Evolutionary conservation across 2,888 invertebrate genomes (phyloP).

Genomic region (Noctua janthe): DNA sequence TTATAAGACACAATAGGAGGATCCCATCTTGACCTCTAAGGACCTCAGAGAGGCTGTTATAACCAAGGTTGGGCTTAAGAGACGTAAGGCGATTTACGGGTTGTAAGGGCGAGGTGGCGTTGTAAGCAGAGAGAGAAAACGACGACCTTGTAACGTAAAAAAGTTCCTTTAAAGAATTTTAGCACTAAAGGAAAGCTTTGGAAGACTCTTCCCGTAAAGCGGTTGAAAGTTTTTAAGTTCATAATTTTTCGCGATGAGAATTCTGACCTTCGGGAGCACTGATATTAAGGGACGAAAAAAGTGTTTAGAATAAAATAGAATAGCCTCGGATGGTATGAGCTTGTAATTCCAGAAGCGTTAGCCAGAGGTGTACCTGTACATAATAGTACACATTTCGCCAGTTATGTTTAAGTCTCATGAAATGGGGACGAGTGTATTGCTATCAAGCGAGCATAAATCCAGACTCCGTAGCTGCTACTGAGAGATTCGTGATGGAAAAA

Average conservation of each 20-base stretch:
- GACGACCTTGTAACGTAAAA: too few species aligned
- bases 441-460: too few species aligned
- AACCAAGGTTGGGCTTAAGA: constrained; percentile 45
- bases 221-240: neutral
- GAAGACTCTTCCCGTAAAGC: neutral
- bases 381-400: too few species aligned
- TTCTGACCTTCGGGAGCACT: neutral
- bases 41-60: constrained; percentile 45
- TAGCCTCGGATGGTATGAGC: too few species aligned
- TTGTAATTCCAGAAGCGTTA: too few species aligned
- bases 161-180: too few species aligned
- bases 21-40: constrained; percentile 49
- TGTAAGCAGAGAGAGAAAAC: neutral
- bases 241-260: neutral
- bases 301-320: too few species aligned
- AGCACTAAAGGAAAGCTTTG: neutral
- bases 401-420: too few species aligned
- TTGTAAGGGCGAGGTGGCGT: constrained; percentile 16
- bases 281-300: neutral
- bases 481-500: too few species aligned
- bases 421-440: too few species aligned
- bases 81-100: constrained; percentile 49
- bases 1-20: constrained; percentile 49
- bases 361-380: too few species aligned
- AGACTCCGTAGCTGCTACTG: too few species aligned